Percentiles rank a stretch among this genome's conserved stretches.
Conservation (phyloP, 1,140 invertebrate genomes). For the Pseudomyrmex dendroicus region DNA sequence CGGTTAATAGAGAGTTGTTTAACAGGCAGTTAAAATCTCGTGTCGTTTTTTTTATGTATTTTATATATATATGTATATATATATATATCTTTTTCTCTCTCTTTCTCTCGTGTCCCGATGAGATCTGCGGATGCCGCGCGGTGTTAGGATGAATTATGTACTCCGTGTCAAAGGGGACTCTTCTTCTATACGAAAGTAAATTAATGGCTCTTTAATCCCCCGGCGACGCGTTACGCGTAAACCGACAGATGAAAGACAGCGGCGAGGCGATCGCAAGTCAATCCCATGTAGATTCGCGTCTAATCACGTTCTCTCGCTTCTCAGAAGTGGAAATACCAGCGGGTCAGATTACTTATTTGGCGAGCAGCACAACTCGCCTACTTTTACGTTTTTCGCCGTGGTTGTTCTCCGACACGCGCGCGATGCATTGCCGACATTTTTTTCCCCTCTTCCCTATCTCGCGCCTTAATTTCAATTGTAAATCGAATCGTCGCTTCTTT, state of each 20-base stretch:
- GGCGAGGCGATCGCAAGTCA: conserved; percentile 34
- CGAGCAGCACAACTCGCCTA: conserved; percentile 5
- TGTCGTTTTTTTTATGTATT: background rate
- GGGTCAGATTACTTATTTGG: conserved; percentile 41
- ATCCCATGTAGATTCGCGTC: conserved; percentile 59
- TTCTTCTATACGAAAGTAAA: conserved; percentile 37
- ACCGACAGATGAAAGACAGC: conserved; percentile 57
- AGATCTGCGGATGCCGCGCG: background rate
- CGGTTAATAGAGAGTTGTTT: conserved; percentile 7
- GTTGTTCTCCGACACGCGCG: background rate
- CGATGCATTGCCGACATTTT: no score
- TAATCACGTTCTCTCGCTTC: conserved; percentile 22
- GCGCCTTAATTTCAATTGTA: conserved; percentile 4
- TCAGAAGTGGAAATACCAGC: conserved; percentile 47
- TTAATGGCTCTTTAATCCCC: conserved; percentile 46
- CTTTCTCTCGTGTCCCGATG: background rate
- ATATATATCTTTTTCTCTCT: background rate
- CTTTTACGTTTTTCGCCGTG: conserved; percentile 23
- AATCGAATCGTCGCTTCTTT: background rate
- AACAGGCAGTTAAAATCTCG: conserved; percentile 13
- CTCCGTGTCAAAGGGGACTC: background rate
- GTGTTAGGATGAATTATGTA: conserved; percentile 43
- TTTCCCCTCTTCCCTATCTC: background rate
- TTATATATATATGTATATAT: no score
- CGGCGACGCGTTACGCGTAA: conserved; percentile 39